Percentiles rank a stretch among this genome's conserved stretches.
Evolutionary conservation across 2,888 invertebrate genomes (phyloP).

Genomic region (Nymphalis urticae): DNA sequence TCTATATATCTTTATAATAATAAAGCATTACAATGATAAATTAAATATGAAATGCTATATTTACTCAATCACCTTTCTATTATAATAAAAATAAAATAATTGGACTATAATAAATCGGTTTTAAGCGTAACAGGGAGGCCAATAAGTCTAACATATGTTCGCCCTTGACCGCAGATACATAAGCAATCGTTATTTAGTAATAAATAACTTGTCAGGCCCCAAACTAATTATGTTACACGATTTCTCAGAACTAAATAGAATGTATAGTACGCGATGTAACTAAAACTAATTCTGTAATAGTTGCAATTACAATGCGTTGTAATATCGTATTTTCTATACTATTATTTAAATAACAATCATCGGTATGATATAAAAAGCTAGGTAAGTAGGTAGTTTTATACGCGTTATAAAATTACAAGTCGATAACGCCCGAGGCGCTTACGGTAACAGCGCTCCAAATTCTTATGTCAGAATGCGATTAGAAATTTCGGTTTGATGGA

Average conservation of each 20-base stretch:
- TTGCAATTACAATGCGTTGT: slow-evolving; percentile 19
- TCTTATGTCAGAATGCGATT: slow-evolving; percentile 65
- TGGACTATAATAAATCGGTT: not conserved
- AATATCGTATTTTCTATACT: slow-evolving; percentile 21
- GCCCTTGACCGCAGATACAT: slow-evolving; percentile 17
- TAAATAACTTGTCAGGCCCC: slow-evolving; percentile 13
- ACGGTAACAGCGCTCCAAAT: slow-evolving; percentile 67
- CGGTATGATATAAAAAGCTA: slow-evolving; percentile 23
- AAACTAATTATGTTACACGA: slow-evolving; percentile 9
- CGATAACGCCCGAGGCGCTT: slow-evolving; percentile 54
- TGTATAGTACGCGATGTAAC: slow-evolving; percentile 5
- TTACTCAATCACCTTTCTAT: not conserved
- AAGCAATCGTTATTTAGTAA: slow-evolving; percentile 11
- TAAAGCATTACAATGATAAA: too few relatives aligned
- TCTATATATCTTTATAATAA: too few relatives aligned
- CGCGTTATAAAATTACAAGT: slow-evolving; percentile 23
- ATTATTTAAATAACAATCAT: slow-evolving; percentile 33
- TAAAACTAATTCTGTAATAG: slow-evolving; percentile 4
- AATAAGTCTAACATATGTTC: slow-evolving; percentile 2
- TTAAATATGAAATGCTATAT: too few relatives aligned
- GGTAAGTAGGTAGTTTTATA: slow-evolving; percentile 23
- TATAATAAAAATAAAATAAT: not conserved
- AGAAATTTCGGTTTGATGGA: slow-evolving; percentile 70
- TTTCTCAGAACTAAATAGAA: slow-evolving; percentile 7
- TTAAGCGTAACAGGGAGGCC: not conserved